These are phyloP conservation scores for Eudasyphora cyanicolor DNA, from an alignment of 2,888 invertebrate species.

Conservation along the genomic window DNA sequence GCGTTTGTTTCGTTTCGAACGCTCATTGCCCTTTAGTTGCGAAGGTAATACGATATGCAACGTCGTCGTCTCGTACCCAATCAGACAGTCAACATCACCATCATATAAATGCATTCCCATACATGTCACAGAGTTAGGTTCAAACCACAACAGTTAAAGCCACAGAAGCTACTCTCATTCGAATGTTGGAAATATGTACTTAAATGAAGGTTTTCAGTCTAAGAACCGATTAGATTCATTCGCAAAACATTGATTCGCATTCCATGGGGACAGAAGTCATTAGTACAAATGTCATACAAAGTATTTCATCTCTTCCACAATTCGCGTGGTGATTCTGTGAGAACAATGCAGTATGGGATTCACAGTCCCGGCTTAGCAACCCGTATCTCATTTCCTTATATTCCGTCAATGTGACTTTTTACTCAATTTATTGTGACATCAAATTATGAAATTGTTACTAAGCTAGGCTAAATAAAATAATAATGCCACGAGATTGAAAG, in stretches of 20 bases:
- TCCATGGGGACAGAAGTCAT: neutral
- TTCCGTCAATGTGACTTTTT: neutral
- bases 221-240: slow-evolving; percentile 20
- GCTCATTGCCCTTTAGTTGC: neutral
- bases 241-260: neutral
- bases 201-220: slow-evolving; percentile 50
- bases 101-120: neutral
- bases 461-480: no score
- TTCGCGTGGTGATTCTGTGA: no score
- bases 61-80: neutral
- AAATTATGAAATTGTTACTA: neutral
- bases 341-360: no score
- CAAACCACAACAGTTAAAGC: neutral
- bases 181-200: neutral
- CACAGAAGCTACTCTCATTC: neutral
- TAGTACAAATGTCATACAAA: no score
- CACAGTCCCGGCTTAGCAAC: neutral
- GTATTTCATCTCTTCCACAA: no score
- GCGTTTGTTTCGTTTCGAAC: neutral
- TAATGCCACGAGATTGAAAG: no score
- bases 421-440: neutral
- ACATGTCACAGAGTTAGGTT: neutral
- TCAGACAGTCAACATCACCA: neutral
- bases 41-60: neutral
- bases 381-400: neutral